These are phyloP conservation scores for Phaedon cochleariae DNA, from an alignment of 2,888 invertebrate genomes.

Conservation along the genomic window DNA sequence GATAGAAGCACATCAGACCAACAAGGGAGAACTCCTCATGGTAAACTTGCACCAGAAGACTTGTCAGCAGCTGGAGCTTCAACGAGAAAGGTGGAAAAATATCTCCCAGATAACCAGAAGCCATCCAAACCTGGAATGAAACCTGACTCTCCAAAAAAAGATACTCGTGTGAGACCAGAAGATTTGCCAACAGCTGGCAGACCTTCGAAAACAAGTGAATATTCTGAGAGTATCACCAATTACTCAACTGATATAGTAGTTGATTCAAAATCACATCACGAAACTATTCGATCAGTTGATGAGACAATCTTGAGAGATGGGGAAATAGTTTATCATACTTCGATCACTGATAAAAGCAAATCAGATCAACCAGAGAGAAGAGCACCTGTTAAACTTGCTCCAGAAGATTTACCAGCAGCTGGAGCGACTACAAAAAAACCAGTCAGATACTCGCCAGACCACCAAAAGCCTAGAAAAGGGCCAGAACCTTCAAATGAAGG, in stretches of 20 bases:
- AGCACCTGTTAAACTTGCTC: constrained; percentile 8
- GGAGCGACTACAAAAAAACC: constrained; percentile 9
- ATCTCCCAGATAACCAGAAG: not conserved
- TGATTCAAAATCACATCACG: not conserved
- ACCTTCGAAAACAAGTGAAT: constrained; percentile 25
- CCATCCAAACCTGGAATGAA: not conserved
- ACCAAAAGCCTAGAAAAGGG: not conserved
- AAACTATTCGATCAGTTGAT: not conserved
- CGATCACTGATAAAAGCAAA: not conserved
- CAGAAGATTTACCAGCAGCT: constrained; percentile 25
- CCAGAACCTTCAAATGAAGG: not conserved
- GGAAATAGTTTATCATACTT: not conserved
- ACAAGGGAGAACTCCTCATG: not conserved
- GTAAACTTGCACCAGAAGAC: not conserved
- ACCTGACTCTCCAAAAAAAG: constrained; percentile 30
- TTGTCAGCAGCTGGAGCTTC: constrained; percentile 9
- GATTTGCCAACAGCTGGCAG: constrained; percentile 23
- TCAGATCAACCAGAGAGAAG: constrained; percentile 13
- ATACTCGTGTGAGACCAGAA: constrained; percentile 61
- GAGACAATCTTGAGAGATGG: not conserved
- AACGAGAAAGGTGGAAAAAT: not conserved
- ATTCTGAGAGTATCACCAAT: not conserved
- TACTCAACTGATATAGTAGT: not conserved
- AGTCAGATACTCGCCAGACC: not conserved
- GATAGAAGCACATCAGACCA: not conserved